These are phyloP conservation scores for Drosophila serrata DNA, from an alignment of 1,140 invertebrate genomes.

Conservation along the genomic window DNA sequence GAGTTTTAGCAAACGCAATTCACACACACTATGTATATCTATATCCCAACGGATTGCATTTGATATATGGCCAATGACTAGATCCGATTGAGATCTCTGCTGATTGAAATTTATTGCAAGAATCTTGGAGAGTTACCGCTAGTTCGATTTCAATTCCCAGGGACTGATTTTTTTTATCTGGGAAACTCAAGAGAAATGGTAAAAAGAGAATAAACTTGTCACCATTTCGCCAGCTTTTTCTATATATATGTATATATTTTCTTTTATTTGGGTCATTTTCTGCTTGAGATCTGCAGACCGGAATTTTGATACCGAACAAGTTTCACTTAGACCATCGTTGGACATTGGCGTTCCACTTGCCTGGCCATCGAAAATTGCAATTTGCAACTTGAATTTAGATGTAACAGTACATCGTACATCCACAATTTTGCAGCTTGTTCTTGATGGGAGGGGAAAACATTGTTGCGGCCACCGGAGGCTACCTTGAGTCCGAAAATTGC, in stretches of 20 bases:
- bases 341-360: conserved; percentile 43
- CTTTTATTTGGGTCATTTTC: conserved; percentile 62
- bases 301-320: conserved; percentile 62
- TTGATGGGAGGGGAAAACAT: conserved; percentile 41
- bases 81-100: conserved; percentile 23
- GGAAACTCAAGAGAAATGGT: conserved; percentile 27
- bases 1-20: conserved; percentile 5
- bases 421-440: conserved; percentile 69
- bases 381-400: conserved; percentile 74
- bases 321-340: conserved; percentile 56
- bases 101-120: conserved; percentile 66
- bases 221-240: conserved; percentile 52
- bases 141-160: conserved; percentile 27
- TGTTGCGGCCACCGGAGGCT: conserved; percentile 12
- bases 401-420: conserved; percentile 56
- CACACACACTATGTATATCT: neutral
- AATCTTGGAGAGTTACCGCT: conserved; percentile 17
- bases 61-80: conserved; percentile 19
- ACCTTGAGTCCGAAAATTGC: conserved; percentile 42
- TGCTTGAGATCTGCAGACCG: conserved; percentile 52
- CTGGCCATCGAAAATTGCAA: conserved; percentile 57
- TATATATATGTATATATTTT: conserved; percentile 4
- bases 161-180: conserved; percentile 14
- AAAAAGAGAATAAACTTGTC: conserved; percentile 48
- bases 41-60: conserved; percentile 24